These are phyloP conservation scores for Hemibagrus guttatus DNA, from an alignment of 2,797 vertebrate genomes.

Conservation along the genomic window DNA sequence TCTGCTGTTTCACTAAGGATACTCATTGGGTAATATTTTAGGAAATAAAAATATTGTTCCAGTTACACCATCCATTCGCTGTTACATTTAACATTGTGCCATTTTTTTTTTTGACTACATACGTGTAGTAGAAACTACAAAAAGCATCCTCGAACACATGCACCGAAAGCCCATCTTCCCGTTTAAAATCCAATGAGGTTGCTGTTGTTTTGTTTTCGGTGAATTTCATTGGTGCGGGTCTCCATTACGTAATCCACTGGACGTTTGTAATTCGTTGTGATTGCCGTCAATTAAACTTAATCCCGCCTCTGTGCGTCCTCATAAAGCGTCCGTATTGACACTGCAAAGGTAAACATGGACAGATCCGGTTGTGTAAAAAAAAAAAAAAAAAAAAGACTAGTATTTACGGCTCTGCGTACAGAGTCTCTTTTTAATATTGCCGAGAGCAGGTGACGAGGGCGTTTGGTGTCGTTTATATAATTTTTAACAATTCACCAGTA, in stretches of 20 bases:
- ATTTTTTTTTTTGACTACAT: not conserved
- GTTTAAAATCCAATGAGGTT: conserved; percentile 12
- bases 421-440: not conserved
- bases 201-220: not conserved
- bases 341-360: conserved; percentile 2
- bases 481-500: not conserved
- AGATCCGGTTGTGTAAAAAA: not conserved
- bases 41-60: not conserved
- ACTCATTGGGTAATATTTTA: not conserved
- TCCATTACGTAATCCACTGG: not conserved
- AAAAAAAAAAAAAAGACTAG: too few relatives aligned
- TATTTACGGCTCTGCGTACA: not conserved
- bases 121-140: not conserved
- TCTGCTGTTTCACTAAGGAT: not conserved
- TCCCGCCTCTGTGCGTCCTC: conserved; percentile 54
- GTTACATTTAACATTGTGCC: conserved; percentile 6
- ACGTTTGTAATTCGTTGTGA: conserved; percentile 46
- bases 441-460: not conserved
- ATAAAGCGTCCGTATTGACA: conserved; percentile 62
- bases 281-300: conserved; percentile 42
- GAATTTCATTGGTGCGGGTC: conserved; percentile 62
- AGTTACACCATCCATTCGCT: not conserved
- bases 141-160: not conserved
- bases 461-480: not conserved
- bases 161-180: not conserved